A percentile compares a stretch with the other conserved stretches of the same genome.
Conservation (phyloP, 1,140 invertebrate species). For the Copidosoma floridanum region DNA sequence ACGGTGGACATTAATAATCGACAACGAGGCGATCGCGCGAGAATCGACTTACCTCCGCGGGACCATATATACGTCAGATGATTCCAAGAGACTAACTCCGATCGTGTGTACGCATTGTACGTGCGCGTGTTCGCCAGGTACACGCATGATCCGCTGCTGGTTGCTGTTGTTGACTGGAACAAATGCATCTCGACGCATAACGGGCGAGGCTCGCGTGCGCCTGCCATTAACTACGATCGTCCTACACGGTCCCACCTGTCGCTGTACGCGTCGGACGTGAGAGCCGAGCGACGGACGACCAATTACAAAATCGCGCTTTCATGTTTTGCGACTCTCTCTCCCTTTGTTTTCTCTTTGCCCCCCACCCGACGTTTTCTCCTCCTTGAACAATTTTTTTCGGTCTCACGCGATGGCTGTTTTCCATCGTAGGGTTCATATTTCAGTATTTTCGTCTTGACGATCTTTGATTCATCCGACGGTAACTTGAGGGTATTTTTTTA, state of each 20-base stretch:
- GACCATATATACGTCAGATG: conserved; percentile 5
- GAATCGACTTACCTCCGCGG: conserved; percentile 18
- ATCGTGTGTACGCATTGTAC: conserved; percentile 7
- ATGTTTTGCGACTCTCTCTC: no score
- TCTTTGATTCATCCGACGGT: no score
- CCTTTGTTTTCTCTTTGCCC: no score
- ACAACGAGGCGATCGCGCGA: conserved; percentile 1
- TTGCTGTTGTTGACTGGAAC: conserved; percentile 12
- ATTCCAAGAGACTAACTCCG: conserved; percentile 11
- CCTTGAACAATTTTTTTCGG: background rate
- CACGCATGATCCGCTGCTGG: conserved; percentile 32
- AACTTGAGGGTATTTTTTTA: no score
- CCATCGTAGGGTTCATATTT: background rate
- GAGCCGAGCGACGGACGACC: conserved; percentile 32
- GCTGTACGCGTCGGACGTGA: conserved; percentile 11
- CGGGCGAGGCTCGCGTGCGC: conserved; percentile 45
- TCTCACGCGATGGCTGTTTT: background rate
- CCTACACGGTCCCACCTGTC: conserved; percentile 53
- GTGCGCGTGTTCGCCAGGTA: conserved; percentile 17
- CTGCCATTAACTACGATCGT: conserved; percentile 49
- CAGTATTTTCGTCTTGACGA: background rate
- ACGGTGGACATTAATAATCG: conserved; percentile 19
- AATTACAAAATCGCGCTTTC: conserved; percentile 42
- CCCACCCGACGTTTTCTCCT: no score
- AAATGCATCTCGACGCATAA: conserved; percentile 43